Conservation (phyloP, 2,888 invertebrate species). For the Epistrophe eligans region DNA sequence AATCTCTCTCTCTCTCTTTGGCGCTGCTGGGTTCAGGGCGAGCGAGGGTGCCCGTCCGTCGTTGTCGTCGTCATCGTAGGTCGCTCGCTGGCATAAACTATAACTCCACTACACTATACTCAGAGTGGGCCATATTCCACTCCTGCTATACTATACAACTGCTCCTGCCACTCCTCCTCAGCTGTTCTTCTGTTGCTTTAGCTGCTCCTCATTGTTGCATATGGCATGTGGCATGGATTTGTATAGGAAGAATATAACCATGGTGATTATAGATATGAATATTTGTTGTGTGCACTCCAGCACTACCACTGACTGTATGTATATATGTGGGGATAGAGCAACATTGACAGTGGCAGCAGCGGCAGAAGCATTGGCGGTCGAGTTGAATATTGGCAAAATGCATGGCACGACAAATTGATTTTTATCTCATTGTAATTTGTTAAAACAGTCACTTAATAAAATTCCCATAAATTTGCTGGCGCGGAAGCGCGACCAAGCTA, state of each 20-base stretch:
- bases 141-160: not conserved
- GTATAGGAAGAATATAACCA: slow-evolving; percentile 71
- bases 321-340: slow-evolving; percentile 4
- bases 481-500: slow-evolving; percentile 68
- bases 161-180: slow-evolving; percentile 16
- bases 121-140: slow-evolving; percentile 42
- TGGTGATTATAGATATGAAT: slow-evolving; percentile 67
- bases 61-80: no score
- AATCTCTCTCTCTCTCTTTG: slow-evolving; percentile 27
- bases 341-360: slow-evolving; percentile 4
- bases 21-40: slow-evolving; percentile 50
- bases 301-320: not conserved
- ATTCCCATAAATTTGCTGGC: slow-evolving; percentile 77
- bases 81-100: slow-evolving; percentile 47
- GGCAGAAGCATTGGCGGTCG: slow-evolving; percentile 47
- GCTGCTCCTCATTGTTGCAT: slow-evolving; percentile 68
- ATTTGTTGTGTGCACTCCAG: slow-evolving; percentile 59
- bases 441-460: slow-evolving; percentile 78
- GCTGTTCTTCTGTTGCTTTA: slow-evolving; percentile 19
- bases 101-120: slow-evolving; percentile 44
- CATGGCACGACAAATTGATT: slow-evolving; percentile 76
- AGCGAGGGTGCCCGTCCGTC: slow-evolving; percentile 50
- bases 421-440: slow-evolving; percentile 77
- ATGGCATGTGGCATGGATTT: slow-evolving; percentile 57
- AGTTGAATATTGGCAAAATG: slow-evolving; percentile 74